A percentile compares a stretch with the other conserved stretches of the same genome.
These are phyloP conservation scores for Epinephelus malabaricus DNA, from an alignment of 2,797 vertebrate genomes.

Conservation along the genomic window DNA sequence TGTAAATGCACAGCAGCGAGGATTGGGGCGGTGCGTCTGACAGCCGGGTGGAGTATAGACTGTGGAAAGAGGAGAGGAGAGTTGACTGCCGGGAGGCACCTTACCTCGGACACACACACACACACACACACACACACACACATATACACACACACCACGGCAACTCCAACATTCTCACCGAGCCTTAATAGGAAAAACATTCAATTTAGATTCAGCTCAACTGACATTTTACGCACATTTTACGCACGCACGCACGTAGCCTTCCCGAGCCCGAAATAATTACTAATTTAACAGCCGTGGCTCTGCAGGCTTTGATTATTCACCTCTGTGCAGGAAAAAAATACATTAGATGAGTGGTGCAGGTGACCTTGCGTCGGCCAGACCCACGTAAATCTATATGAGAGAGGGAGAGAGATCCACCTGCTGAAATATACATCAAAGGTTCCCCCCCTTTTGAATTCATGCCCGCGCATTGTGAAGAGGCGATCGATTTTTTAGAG, in stretches of 20 bases:
- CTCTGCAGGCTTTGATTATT: conserved; percentile 60
- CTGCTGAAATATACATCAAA: conserved; percentile 84
- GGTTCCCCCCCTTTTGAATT: conserved; percentile 58
- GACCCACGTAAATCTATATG: conserved; percentile 62
- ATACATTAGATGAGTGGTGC: conserved; percentile 57
- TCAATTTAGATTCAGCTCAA: conserved; percentile 56
- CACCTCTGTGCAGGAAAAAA: conserved; percentile 38
- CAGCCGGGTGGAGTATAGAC: conserved; percentile 36
- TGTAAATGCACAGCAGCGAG: conserved; percentile 79
- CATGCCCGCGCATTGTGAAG: conserved; percentile 74
- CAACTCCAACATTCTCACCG: background rate
- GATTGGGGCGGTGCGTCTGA: conserved; percentile 68
- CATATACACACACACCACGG: conserved; percentile 2
- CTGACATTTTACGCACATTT: conserved; percentile 72
- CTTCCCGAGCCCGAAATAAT: conserved; percentile 42
- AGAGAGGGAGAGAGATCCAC: conserved; percentile 51
- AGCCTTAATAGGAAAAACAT: conserved; percentile 41
- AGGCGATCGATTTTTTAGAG: conserved; percentile 77
- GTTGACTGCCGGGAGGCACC: conserved; percentile 16
- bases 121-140: background rate
- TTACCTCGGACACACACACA: conserved; percentile 10
- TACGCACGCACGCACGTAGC: conserved; percentile 44
- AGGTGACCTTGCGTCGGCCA: conserved; percentile 76
- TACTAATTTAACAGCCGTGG: conserved; percentile 64
- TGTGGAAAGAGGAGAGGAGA: conserved; percentile 5